Evolutionary conservation across 2,113 vertebrate species (phyloP), one percentile per base, ranked within the genome.

Genomic region (Hemiprocne comata): DNA sequence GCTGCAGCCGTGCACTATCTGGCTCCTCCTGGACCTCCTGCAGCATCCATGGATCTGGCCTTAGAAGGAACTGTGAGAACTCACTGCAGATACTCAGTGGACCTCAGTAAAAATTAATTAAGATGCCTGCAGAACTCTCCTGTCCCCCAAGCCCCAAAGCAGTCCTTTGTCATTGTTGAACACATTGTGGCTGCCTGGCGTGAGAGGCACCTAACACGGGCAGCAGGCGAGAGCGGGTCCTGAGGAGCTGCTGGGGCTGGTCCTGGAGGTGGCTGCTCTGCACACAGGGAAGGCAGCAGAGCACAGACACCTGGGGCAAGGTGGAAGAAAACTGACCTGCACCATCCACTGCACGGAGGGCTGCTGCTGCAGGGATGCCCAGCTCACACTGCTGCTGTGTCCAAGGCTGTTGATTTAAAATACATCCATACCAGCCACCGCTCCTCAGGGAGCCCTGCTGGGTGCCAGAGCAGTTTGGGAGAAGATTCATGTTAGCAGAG

Each of bases 151-250:
- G 31, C 8, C 42, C 42, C 55, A 5, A 2, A 11, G 4, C 0
- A 26, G 4, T 6, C 23, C 11, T 44, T 14, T 34, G 58, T 18
- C 26, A 16, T 5, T 4, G 34, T 61, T 38, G 58, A 19, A 11
- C 16, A 13, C 33, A 0, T 1, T 0, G 4, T 4, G 34, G 48
- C 66, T 67, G 75, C 62, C 42, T 8, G 40, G 61, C 61, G 9
- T 0, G 2, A 51, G 14, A 15, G 24, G 34, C 17, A 5, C 33
- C 0, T 0, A 5, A 4, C 23, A 6, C 0, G 0, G 29, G 18
- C 48, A 40, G 4, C 44, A 18, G 2, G 7, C 3, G 1, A 31
- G 17, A 23, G 9, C 5, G 21, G 21, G 8, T 10, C 51, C 65
- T 9, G 44, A 11, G 65, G 60, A 31, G 34, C 21, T 58, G 65